Evolutionary conservation across 2,888 invertebrate genomes (phyloP).

Genomic region (Sycophila texana): DNA sequence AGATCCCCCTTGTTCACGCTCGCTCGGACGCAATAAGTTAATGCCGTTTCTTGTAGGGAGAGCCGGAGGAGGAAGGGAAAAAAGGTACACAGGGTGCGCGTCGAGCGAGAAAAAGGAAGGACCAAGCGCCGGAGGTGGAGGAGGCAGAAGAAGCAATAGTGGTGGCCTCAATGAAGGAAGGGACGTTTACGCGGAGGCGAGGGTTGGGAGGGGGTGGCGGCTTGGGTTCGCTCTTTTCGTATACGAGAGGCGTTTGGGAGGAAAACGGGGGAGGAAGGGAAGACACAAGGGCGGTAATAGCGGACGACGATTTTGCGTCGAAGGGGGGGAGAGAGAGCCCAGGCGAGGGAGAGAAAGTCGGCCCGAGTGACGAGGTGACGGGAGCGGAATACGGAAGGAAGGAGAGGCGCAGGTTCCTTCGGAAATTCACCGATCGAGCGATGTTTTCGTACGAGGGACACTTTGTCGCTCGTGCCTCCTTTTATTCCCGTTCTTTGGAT

Average conservation of each 20-base stretch:
- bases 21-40: slow-evolving; percentile 22
- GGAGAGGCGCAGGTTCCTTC: slow-evolving; percentile 11
- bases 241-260: slow-evolving; percentile 43
- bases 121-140: background rate
- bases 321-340: background rate
- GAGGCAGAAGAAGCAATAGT: background rate
- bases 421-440: slow-evolving; percentile 18
- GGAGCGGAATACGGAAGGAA: slow-evolving; percentile 4
- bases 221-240: background rate
- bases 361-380: background rate
- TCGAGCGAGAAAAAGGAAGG: background rate
- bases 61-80: background rate
- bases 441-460: background rate
- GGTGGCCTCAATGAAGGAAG: slow-evolving; percentile 1
- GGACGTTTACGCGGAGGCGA: slow-evolving; percentile 32
- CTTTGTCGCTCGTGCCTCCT: slow-evolving; percentile 7
- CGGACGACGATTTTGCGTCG: background rate
- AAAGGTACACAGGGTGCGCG: too few relatives aligned
- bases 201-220: background rate
- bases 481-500: background rate
- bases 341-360: background rate
- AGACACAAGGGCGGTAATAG: slow-evolving; percentile 2
- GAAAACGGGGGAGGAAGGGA: slow-evolving; percentile 49
- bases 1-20: background rate
- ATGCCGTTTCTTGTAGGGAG: slow-evolving; percentile 10